Conservation (phyloP, 2,888 invertebrate genomes). For the Pemphredon lugubris region DNA sequence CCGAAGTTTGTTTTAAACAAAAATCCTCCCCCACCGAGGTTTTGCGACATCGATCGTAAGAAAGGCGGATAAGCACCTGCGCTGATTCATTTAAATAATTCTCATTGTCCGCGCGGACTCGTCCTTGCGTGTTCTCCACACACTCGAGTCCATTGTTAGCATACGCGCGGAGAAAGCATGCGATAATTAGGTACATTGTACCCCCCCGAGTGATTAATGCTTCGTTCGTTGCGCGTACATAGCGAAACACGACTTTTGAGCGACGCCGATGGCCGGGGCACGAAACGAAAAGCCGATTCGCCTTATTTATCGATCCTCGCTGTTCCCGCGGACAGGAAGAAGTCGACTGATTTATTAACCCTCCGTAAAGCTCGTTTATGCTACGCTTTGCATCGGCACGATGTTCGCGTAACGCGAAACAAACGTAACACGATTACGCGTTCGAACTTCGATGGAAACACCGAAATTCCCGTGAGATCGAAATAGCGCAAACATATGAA, state of each 20-base stretch:
- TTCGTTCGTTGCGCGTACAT: slow-evolving; percentile 4
- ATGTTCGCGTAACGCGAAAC: too few relatives aligned
- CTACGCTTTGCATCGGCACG: too few relatives aligned
- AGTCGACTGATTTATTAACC: not conserved
- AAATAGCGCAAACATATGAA: too few relatives aligned
- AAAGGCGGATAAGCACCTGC: too few relatives aligned
- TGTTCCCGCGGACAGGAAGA: not conserved
- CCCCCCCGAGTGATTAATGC: slow-evolving; percentile 54
- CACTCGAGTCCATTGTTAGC: slow-evolving; percentile 49
- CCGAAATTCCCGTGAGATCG: too few relatives aligned
- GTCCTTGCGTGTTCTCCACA: slow-evolving; percentile 48
- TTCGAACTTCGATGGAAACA: too few relatives aligned
- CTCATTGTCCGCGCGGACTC: slow-evolving; percentile 47
- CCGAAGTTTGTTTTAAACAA: too few relatives aligned
- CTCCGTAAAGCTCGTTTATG: not conserved
- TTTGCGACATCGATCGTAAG: too few relatives aligned
- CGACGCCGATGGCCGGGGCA: not conserved
- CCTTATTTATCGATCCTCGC: not conserved
- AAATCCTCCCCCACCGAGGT: too few relatives aligned
- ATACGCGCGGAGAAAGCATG: slow-evolving; percentile 54
- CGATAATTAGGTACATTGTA: slow-evolving; percentile 47
- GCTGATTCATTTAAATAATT: slow-evolving; percentile 53
- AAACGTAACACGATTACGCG: too few relatives aligned
- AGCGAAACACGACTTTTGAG: slow-evolving; percentile 30
- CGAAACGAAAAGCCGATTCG: not conserved